A percentile compares a stretch with the other conserved stretches of the same genome.
Evolutionary conservation across 2,113 vertebrate genomes (phyloP).

Genomic region (Caretta caretta): DNA sequence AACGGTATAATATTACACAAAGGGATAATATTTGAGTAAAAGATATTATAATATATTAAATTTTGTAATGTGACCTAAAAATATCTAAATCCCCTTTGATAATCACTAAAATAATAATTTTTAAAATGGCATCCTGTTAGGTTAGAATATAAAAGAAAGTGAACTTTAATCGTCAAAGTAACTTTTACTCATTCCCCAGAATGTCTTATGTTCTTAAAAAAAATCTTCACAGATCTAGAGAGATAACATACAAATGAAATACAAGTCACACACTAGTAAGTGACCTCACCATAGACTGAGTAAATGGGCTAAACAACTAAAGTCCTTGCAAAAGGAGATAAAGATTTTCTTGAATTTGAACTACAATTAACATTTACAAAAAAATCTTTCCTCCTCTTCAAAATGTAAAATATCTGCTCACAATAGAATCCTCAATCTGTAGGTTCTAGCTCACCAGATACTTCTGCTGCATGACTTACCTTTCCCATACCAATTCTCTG

Average conservation of each 20-base stretch:
- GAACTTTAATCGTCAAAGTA: neutral
- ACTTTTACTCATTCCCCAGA: slow-evolving; percentile 15
- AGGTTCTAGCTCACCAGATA: neutral
- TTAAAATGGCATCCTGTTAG: neutral
- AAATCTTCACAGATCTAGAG: neutral
- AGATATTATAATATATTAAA: slow-evolving; percentile 28
- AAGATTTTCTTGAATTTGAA: neutral
- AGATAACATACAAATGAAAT: slow-evolving; percentile 16
- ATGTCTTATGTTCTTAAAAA: neutral
- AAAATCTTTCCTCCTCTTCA: neutral
- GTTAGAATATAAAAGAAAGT: neutral
- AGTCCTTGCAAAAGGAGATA: neutral
- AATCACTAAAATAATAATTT: neutral
- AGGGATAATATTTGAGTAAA: slow-evolving; percentile 45
- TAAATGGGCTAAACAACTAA: neutral
- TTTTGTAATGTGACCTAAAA: neutral
- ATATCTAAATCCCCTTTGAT: neutral
- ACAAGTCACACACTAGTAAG: neutral
- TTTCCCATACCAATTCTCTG: neutral
- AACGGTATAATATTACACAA: slow-evolving; percentile 37
- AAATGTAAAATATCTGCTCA: neutral
- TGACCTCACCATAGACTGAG: neutral
- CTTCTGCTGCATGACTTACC: neutral
- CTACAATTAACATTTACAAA: neutral
- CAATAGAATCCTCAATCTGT: neutral